These are phyloP conservation scores for Luscinia megarhynchos DNA, from an alignment of 2,797 vertebrate genomes.

Conservation along the genomic window DNA sequence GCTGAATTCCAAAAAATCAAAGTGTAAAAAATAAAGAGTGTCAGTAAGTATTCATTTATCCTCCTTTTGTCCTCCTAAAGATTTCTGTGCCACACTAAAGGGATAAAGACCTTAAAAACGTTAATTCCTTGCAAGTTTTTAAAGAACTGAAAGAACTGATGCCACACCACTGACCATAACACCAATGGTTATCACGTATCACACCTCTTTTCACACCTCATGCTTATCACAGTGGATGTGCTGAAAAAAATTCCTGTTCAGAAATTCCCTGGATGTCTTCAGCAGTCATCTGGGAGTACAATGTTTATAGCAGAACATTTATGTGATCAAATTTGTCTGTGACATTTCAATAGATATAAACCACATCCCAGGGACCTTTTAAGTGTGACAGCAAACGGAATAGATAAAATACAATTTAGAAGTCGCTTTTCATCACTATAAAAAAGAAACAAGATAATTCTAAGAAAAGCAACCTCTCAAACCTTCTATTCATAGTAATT, in stretches of 20 bases:
- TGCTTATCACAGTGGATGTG: neutral
- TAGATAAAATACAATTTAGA: neutral
- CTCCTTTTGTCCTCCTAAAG: neutral
- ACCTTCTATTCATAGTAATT: neutral
- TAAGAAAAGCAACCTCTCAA: neutral
- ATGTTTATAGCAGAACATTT: neutral
- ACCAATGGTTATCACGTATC: too few species aligned
- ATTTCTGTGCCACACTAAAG: neutral
- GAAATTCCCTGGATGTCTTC: neutral
- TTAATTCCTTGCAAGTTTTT: neutral
- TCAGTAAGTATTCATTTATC: neutral
- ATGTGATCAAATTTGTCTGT: neutral
- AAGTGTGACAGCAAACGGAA: slow-evolving; percentile 19
- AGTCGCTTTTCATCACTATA: neutral
- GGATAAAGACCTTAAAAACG: neutral
- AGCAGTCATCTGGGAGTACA: neutral
- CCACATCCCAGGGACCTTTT: neutral
- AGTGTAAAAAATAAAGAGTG: neutral
- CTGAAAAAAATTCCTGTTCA: neutral
- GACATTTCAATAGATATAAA: neutral
- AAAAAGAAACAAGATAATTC: neutral
- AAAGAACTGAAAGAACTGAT: neutral
- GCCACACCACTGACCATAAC: neutral
- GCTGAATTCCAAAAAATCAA: neutral
- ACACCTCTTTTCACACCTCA: too few species aligned